Conservation (phyloP, 2,113 vertebrate genomes). For the Dinomys branickii region DNA sequence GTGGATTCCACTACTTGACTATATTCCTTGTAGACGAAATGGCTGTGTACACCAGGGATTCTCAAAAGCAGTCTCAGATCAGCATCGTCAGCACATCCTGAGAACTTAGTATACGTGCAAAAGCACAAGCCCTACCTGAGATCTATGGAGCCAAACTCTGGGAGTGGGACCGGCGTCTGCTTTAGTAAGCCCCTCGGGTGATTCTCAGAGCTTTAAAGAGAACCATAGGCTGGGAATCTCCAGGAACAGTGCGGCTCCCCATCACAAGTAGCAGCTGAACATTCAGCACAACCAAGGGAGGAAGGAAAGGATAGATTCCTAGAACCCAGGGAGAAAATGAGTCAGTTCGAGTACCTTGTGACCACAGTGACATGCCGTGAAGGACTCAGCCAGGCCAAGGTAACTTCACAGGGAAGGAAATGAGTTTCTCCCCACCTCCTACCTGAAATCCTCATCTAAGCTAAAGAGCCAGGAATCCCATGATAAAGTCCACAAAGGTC, state of each 20-base stretch:
- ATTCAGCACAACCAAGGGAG: not conserved
- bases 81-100: not conserved
- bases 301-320: not conserved
- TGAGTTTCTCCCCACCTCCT: not conserved
- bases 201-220: not conserved
- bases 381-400: not conserved
- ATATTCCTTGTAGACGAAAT: constrained; percentile 34
- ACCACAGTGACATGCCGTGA: not conserved
- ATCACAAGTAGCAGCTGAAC: not conserved
- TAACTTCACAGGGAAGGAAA: not conserved
- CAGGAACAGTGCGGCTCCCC: not conserved
- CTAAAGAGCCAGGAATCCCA: not conserved
- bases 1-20: not conserved
- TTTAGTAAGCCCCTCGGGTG: not conserved
- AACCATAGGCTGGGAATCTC: not conserved
- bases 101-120: not conserved
- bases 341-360: not conserved
- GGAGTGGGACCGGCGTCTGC: not conserved
- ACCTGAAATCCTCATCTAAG: not conserved
- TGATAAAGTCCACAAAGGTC: not conserved
- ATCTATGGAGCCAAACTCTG: not conserved
- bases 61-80: not conserved
- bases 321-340: not conserved
- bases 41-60: not conserved
- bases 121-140: not conserved